Evolutionary conservation across 2,113 vertebrate genomes (phyloP).

Genomic region (Terrapene triunguis): DNA sequence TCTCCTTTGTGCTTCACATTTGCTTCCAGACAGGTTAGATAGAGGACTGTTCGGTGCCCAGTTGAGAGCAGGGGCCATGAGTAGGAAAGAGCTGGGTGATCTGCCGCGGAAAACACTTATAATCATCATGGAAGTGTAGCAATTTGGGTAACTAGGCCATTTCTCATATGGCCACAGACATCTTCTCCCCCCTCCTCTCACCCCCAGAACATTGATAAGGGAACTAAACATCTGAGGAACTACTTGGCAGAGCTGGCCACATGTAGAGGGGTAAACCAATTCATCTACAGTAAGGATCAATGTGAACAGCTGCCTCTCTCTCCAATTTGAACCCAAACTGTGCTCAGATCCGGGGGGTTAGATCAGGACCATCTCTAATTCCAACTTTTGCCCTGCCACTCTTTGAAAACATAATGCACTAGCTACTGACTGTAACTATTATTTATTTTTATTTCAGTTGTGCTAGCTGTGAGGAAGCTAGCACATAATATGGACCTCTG

Average conservation of each 20-base stretch:
- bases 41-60: neutral
- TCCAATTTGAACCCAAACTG: neutral
- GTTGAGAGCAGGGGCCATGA: neutral
- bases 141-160: no score
- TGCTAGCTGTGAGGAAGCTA: neutral
- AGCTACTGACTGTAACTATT: neutral
- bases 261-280: neutral
- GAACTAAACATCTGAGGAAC: neutral
- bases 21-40: neutral
- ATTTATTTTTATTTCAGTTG: neutral
- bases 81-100: no score
- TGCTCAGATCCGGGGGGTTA: neutral
- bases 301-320: neutral
- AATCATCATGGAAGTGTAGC: no score
- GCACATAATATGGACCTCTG: neutral
- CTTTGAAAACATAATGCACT: neutral
- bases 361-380: neutral
- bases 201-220: neutral
- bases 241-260: neutral
- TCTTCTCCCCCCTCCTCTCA: no score
- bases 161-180: no score
- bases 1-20: neutral
- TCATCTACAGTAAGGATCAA: neutral
- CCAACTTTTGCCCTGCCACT: neutral
- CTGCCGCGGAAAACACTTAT: no score